phyloP scores from a whole-genome alignment of 2,888 invertebrate genomes.

The Serrognathus titanus region DNA sequence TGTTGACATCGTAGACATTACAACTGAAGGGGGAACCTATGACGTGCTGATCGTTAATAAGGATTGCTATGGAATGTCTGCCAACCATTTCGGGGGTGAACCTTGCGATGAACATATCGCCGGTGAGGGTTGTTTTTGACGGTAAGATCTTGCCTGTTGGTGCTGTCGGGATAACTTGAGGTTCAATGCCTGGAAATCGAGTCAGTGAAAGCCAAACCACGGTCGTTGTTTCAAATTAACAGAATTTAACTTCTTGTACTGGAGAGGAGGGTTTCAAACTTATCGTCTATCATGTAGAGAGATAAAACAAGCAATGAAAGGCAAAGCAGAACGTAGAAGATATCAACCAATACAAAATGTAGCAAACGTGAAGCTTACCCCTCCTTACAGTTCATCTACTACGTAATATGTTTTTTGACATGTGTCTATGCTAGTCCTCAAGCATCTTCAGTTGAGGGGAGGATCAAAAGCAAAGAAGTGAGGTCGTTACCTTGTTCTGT shows the following conservation, averaged over 20 bases:
- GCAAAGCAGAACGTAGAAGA: not conserved
- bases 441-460: too few relatives aligned
- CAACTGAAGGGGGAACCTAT: slow-evolving; percentile 91
- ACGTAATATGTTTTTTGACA: too few relatives aligned
- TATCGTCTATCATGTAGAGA: too few relatives aligned
- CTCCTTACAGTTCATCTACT: too few relatives aligned
- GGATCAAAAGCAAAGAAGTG: too few relatives aligned
- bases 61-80: slow-evolving; percentile 77
- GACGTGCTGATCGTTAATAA: slow-evolving; percentile 79
- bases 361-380: too few relatives aligned
- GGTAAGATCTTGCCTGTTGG: slow-evolving; percentile 81
- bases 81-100: slow-evolving; percentile 87
- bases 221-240: too few relatives aligned
- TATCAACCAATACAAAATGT: not conserved
- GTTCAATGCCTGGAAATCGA: slow-evolving; percentile 54
- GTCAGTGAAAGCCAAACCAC: too few relatives aligned
- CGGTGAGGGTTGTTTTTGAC: slow-evolving; percentile 63
- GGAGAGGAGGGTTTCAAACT: too few relatives aligned
- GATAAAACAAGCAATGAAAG: not conserved
- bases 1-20: slow-evolving; percentile 88
- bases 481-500: too few relatives aligned
- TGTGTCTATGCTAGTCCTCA: too few relatives aligned
- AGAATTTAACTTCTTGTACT: too few relatives aligned
- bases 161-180: slow-evolving; percentile 72
- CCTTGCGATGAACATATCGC: slow-evolving; percentile 70